These are phyloP conservation scores for Pangasius larnaudii DNA, from an alignment of 2,797 vertebrate genomes.

Conservation along the genomic window DNA sequence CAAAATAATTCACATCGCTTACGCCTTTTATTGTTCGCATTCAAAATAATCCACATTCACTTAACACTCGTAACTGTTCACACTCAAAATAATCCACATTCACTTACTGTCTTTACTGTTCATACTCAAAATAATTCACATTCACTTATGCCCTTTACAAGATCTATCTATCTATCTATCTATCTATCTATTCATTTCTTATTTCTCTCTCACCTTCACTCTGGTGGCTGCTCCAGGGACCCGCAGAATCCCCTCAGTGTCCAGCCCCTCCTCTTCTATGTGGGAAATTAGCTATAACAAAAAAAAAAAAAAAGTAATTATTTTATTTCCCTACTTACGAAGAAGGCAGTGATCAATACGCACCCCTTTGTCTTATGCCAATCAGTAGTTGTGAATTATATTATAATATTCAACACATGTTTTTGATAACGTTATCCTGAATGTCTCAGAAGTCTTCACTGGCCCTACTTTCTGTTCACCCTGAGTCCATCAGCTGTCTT, in stretches of 20 bases:
- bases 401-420: neutral
- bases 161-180: neutral
- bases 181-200: neutral
- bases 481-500: neutral
- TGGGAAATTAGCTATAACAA: constrained; percentile 83
- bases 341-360: too few relatives aligned
- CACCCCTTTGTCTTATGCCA: neutral
- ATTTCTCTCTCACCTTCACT: constrained; percentile 82
- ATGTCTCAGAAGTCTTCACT: neutral
- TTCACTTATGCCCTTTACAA: neutral
- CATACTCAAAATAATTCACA: neutral
- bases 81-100: neutral
- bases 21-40: neutral
- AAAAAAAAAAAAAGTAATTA: neutral
- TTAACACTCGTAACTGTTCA: neutral
- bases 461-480: neutral
- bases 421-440: neutral
- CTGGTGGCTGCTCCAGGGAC: constrained; percentile 91
- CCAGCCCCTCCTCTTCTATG: constrained; percentile 88
- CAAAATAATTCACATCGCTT: neutral
- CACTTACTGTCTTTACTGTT: neutral
- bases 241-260: constrained; percentile 93
- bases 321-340: neutral
- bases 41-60: neutral
- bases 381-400: neutral